These are phyloP conservation scores for Esperia sulphurella DNA, from an alignment of 2,888 invertebrate genomes.

Conservation along the genomic window DNA sequence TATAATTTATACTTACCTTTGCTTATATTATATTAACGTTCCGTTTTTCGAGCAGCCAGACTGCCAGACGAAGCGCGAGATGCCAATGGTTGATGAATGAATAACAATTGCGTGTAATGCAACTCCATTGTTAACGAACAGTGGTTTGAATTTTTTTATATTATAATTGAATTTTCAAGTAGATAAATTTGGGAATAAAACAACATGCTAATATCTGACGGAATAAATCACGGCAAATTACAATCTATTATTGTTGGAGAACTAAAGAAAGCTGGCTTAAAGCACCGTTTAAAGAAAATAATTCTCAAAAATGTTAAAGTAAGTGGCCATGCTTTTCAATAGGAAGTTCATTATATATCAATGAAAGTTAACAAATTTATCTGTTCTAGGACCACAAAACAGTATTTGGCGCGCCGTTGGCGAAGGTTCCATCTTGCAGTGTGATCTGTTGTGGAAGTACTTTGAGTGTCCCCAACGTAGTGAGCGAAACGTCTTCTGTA, in stretches of 20 bases:
- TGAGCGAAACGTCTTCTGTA: slow-evolving; percentile 85
- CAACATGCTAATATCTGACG: slow-evolving; percentile 74
- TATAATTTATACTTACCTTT: too few relatives aligned
- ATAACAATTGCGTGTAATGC: too few relatives aligned
- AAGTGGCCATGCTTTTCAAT: slow-evolving; percentile 25
- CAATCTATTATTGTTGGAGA: slow-evolving; percentile 81
- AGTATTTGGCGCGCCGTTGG: slow-evolving; percentile 69
- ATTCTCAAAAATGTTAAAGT: slow-evolving; percentile 78
- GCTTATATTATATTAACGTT: too few relatives aligned
- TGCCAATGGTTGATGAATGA: too few relatives aligned
- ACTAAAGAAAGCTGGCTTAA: slow-evolving; percentile 84
- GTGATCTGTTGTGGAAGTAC: slow-evolving; percentile 84
- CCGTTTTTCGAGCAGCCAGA: too few relatives aligned
- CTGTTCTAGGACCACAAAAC: slow-evolving; percentile 63
- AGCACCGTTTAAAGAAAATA: slow-evolving; percentile 83
- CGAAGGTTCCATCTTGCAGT: slow-evolving; percentile 69
- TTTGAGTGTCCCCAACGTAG: slow-evolving; percentile 85
- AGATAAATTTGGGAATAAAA: slow-evolving; percentile 28
- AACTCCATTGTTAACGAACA: slow-evolving; percentile 34
- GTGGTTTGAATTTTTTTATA: slow-evolving; percentile 34
- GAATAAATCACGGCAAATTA: slow-evolving; percentile 69
- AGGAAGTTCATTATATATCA: background rate
- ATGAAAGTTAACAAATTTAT: background rate
- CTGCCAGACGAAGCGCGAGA: too few relatives aligned
- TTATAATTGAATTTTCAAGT: slow-evolving; percentile 15